Percentiles rank a stretch among this genome's conserved stretches.
Evolutionary conservation across 2,888 invertebrate species (phyloP).

Genomic region (Drosophila seclusa): DNA sequence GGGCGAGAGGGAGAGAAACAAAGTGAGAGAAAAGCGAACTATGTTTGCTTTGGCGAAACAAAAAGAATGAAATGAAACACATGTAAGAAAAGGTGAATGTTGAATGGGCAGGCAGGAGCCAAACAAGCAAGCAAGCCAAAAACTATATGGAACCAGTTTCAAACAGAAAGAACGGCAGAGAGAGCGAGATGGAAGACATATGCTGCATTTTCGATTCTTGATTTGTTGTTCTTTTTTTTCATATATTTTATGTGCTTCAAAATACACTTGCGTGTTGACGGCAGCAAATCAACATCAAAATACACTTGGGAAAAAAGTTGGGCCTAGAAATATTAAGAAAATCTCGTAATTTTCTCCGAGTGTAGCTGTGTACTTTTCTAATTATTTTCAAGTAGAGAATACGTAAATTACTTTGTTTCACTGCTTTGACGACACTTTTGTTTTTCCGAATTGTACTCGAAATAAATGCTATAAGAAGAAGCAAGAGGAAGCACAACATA

Average conservation of each 20-base stretch:
- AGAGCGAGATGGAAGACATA: conserved; percentile 39
- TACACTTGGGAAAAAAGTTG: neutral
- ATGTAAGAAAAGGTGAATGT: conserved; percentile 44
- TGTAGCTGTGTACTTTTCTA: conserved; percentile 14
- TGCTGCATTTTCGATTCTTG: conserved; percentile 64
- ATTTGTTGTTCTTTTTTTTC: conserved; percentile 47
- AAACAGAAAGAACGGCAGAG: conserved; percentile 18
- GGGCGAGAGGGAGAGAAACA: conserved; percentile 3
- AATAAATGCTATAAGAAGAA: conserved; percentile 4
- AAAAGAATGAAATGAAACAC: conserved; percentile 36
- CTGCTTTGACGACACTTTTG: conserved; percentile 44
- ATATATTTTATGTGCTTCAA: conserved; percentile 13
- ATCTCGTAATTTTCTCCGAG: neutral
- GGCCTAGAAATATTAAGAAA: neutral
- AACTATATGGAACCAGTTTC: conserved; percentile 58
- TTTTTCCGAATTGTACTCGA: conserved; percentile 23
- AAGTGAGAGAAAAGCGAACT: conserved; percentile 33
- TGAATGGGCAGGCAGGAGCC: conserved; percentile 46
- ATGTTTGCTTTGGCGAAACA: conserved; percentile 49
- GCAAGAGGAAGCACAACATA: conserved; percentile 10
- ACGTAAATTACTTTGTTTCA: conserved; percentile 26
- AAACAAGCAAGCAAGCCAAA: conserved; percentile 8
- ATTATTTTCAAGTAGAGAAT: conserved; percentile 21
- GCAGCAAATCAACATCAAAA: conserved; percentile 17
- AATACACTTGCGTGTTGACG: conserved; percentile 15